These are phyloP conservation scores for Brachionus manjavacas DNA, from an alignment of 1,140 invertebrate genomes.

Conservation along the genomic window DNA sequence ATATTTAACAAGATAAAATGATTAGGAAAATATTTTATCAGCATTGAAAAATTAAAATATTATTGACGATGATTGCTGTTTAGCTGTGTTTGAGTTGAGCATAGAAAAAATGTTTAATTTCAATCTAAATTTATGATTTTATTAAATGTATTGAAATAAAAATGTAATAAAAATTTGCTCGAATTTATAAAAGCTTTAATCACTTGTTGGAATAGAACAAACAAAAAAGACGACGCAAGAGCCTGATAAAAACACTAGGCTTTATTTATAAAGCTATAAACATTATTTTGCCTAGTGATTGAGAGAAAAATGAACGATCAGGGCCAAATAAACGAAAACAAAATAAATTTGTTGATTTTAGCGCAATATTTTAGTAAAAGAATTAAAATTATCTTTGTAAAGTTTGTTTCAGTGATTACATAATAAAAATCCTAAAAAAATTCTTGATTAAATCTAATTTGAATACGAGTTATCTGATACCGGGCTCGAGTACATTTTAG, in stretches of 20 bases:
- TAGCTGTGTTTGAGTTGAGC: too few relatives aligned
- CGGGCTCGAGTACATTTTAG: background rate
- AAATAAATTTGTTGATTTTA: conserved; percentile 17
- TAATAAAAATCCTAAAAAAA: background rate
- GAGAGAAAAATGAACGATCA: background rate
- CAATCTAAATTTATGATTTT: too few relatives aligned
- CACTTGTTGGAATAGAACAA: background rate
- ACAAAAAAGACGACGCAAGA: background rate
- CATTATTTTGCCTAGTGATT: background rate
- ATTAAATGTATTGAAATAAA: background rate
- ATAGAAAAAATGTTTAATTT: too few relatives aligned
- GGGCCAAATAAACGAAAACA: background rate
- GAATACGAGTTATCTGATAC: conserved; percentile 15
- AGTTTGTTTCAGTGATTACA: conserved; percentile 17
- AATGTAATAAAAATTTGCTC: background rate
- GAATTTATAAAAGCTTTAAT: background rate
- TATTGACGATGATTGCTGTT: too few relatives aligned
- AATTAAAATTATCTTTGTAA: background rate
- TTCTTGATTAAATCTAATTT: conserved; percentile 31
- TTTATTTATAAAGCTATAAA: background rate
- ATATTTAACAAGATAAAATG: background rate
- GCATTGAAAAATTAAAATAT: background rate
- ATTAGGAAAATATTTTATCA: background rate
- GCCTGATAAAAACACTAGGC: background rate
- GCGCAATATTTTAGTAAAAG: conserved; percentile 4